Evolutionary conservation across 2,888 invertebrate genomes (phyloP), one percentile per base, ranked within the genome.

Genomic region (Lydus trimaculatus): DNA sequence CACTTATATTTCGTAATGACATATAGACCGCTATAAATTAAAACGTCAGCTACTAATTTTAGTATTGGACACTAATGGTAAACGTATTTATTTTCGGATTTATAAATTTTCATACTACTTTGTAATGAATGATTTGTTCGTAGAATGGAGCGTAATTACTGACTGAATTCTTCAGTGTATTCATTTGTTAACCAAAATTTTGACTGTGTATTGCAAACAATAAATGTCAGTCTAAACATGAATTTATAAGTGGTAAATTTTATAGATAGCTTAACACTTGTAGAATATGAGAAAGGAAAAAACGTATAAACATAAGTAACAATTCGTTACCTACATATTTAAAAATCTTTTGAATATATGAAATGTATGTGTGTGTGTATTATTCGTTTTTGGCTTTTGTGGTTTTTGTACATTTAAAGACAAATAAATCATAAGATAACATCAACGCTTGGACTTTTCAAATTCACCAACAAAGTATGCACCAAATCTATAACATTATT

Each of bases 401-500:
- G 28, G 56, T 56, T 28, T 56, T 28, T 56, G 25, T 25, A 25
- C 15, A 28, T 56, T 56, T 56, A 56, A 56, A 28, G 28, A 15
- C 56, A 56, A 52, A 56, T 56, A 56, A 28, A 56, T 56, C 56
- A 43, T 43, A 56, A 56, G 56, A 56, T 56, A 56, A 56, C 13
- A 56, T 56, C 56, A 28, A 28, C 56, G 56, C 56, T 7, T 28
- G 25, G 7, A 56, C 56, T 56, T 56, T 56, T 15, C 25, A 13
- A 11, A 56, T 25, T 28, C 28, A n/a, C 56, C 28, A 23, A 56
- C 56, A 56, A 56, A 56, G 56, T 56, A 56, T 56, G 56, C 56
- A 56, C 28, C 56, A 56, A 56, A 56, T 56, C 56, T 56, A 56
- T 56, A 56, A 56, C 56, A 25, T n/a, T 56, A 56, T 56, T 56